These are phyloP conservation scores for Chromobotia macracanthus DNA, from an alignment of 2,797 vertebrate genomes.

Conservation along the genomic window DNA sequence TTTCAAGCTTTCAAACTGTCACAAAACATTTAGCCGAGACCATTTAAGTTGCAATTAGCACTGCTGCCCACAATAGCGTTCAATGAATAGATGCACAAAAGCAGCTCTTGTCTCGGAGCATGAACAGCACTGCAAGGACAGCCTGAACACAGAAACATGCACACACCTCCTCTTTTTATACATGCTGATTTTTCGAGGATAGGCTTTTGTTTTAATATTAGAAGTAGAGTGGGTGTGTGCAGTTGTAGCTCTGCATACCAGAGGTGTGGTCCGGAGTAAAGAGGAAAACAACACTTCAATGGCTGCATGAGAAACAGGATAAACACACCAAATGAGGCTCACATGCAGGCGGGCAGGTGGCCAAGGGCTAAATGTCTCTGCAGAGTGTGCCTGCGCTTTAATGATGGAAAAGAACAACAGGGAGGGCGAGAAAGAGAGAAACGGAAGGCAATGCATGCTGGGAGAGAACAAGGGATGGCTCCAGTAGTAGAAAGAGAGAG, in stretches of 20 bases:
- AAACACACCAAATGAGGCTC: slow-evolving; percentile 57
- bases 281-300: slow-evolving; percentile 47
- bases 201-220: slow-evolving; percentile 7
- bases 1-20: slow-evolving; percentile 67
- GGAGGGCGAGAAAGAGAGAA: background rate
- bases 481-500: slow-evolving; percentile 24
- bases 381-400: slow-evolving; percentile 39
- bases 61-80: slow-evolving; percentile 61
- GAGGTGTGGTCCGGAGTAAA: slow-evolving; percentile 26
- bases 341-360: slow-evolving; percentile 64
- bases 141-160: slow-evolving; percentile 32
- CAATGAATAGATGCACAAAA: slow-evolving; percentile 61
- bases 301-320: slow-evolving; percentile 48
- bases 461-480: slow-evolving; percentile 13
- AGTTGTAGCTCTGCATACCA: slow-evolving; percentile 21
- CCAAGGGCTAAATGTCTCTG: slow-evolving; percentile 70
- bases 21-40: slow-evolving; percentile 71
- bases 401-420: slow-evolving; percentile 24
- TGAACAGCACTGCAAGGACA: slow-evolving; percentile 46
- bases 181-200: background rate
- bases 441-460: slow-evolving; percentile 7
- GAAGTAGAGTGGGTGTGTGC: slow-evolving; percentile 10
- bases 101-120: slow-evolving; percentile 48
- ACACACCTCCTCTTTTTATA: slow-evolving; percentile 15
- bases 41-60: slow-evolving; percentile 71